Percentiles rank a stretch among this genome's conserved stretches.
These are phyloP conservation scores for Pristis pectinata DNA, from an alignment of 2,797 vertebrate genomes.

Conservation along the genomic window DNA sequence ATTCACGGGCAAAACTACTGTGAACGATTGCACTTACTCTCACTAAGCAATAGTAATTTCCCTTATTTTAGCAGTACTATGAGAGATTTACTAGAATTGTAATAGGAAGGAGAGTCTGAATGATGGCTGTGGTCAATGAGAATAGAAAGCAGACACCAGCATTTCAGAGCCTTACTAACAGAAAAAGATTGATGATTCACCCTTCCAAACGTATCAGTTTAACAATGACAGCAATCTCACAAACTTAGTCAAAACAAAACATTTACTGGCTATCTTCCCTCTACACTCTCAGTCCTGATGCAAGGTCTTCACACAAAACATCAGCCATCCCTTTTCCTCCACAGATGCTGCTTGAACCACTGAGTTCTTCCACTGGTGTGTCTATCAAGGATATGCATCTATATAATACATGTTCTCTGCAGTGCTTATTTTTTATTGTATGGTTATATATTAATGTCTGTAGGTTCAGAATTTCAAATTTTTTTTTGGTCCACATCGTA, in stretches of 20 bases:
- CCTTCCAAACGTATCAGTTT: background rate
- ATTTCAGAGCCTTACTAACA: background rate
- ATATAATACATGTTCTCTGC: background rate
- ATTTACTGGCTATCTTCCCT: too few species aligned
- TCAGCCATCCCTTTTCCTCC: too few species aligned
- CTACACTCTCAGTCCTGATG: too few species aligned
- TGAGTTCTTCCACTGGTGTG: too few species aligned
- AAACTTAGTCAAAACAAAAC: background rate
- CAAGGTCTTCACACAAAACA: too few species aligned
- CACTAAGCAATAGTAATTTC: background rate
- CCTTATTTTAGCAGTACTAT: background rate
- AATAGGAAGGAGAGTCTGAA: background rate
- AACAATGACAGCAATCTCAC: background rate
- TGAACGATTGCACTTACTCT: background rate
- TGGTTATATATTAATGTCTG: too few species aligned
- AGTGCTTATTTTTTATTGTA: background rate
- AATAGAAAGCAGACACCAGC: background rate
- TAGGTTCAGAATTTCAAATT: background rate
- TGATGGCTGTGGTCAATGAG: background rate
- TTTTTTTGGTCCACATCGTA: background rate
- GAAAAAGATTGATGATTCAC: background rate
- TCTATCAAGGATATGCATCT: background rate
- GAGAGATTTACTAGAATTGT: background rate
- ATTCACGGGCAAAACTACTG: background rate
- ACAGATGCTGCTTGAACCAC: too few species aligned